These are phyloP conservation scores for Wiebesia pumilae DNA, from an alignment of 1,140 invertebrate species.

Conservation along the genomic window DNA sequence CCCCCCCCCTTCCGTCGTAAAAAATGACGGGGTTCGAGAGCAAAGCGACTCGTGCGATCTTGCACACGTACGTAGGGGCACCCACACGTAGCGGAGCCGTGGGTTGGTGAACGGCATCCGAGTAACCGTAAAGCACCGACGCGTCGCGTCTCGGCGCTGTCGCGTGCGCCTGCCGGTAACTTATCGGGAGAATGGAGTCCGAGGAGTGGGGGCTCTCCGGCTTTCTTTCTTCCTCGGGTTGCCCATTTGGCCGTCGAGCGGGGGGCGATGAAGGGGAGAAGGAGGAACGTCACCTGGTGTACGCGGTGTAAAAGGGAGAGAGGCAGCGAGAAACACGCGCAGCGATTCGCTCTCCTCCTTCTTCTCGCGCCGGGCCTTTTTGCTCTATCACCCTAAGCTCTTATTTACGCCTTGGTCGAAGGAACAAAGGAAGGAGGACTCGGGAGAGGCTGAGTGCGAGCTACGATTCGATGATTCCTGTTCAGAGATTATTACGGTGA, in stretches of 20 bases:
- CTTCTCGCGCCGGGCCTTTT: background rate
- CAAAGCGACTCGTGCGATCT: background rate
- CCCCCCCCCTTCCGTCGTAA: background rate
- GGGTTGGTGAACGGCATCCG: background rate
- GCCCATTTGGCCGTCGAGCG: no score
- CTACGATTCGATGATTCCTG: background rate
- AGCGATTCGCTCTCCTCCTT: background rate
- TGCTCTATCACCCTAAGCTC: slow-evolving; percentile 26
- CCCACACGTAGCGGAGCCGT: background rate
- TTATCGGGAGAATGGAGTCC: slow-evolving; percentile 38
- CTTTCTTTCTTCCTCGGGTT: background rate
- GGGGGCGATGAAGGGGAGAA: slow-evolving; percentile 31
- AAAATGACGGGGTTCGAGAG: background rate
- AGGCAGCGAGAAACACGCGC: background rate
- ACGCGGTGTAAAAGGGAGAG: slow-evolving; percentile 50
- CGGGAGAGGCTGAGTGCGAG: background rate
- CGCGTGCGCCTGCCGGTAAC: slow-evolving; percentile 37
- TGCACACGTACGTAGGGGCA: background rate
- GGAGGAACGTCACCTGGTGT: slow-evolving; percentile 60
- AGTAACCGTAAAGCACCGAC: slow-evolving; percentile 64
- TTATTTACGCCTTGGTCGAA: slow-evolving; percentile 23
- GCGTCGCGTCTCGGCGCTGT: slow-evolving; percentile 38
- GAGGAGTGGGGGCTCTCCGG: background rate
- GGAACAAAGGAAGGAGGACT: slow-evolving; percentile 27
- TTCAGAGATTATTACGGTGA: background rate